A percentile compares a stretch with the other conserved stretches of the same genome.
Conservation (phyloP, 2,797 vertebrate species). For the Myotis vivesi region DNA sequence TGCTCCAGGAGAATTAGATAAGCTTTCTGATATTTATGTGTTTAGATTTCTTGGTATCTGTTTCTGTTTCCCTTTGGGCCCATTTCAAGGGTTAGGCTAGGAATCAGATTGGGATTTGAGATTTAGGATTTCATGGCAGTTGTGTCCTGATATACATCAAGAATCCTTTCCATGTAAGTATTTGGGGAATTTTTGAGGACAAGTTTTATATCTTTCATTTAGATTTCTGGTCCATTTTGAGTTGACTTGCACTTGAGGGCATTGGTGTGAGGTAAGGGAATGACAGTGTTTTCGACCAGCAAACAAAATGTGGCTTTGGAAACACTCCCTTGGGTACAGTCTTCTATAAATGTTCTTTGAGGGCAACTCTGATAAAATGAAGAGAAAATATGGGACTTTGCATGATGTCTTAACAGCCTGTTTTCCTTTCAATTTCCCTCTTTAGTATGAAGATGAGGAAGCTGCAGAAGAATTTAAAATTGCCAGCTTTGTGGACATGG, state of each 20-base stretch:
- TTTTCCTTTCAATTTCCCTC: conserved; percentile 41
- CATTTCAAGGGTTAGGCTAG: conserved; percentile 47
- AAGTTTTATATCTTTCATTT: conserved; percentile 17
- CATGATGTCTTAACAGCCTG: neutral
- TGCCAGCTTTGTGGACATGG: conserved; percentile 98
- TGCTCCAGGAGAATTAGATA: neutral
- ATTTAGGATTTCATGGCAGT: conserved; percentile 26
- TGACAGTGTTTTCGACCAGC: conserved; percentile 30
- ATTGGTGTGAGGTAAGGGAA: neutral
- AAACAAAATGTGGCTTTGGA: conserved; percentile 19
- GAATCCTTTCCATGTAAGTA: neutral
- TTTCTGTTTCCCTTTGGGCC: conserved; percentile 29
- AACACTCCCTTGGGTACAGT: neutral
- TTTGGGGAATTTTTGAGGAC: neutral
- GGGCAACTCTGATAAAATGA: neutral
- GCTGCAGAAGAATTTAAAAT: conserved; percentile 98
- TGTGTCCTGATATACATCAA: neutral
- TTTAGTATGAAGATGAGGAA: conserved; percentile 97
- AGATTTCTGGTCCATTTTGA: conserved; percentile 42
- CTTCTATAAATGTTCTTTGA: neutral
- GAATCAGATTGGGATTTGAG: conserved; percentile 43
- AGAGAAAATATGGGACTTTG: conserved; percentile 9
- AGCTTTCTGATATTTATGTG: neutral
- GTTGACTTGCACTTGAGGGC: neutral
- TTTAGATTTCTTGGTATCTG: conserved; percentile 31